Percentiles rank a stretch among this genome's conserved stretches.
phyloP scores from a whole-genome alignment of 2,888 invertebrate genomes.

The Pycnomerus fuliginosus region DNA sequence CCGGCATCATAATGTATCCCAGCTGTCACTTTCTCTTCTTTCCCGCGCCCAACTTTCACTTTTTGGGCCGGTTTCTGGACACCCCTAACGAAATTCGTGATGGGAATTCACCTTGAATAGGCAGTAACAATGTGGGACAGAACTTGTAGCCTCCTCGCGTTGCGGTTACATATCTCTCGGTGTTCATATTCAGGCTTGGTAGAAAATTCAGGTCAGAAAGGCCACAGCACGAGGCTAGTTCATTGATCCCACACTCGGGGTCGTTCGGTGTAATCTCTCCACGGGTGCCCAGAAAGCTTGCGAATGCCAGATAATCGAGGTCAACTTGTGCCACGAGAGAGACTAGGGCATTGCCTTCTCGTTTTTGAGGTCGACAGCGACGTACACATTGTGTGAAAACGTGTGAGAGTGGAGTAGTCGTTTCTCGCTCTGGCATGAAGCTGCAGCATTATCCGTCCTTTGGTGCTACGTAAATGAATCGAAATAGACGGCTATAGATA shows the following conservation, averaged over 20 bases:
- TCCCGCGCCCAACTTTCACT: constrained; percentile 25
- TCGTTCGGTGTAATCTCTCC: constrained; percentile 36
- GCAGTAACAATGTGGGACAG: constrained; percentile 32
- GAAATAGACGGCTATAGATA: constrained; percentile 1
- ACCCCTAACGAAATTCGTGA: constrained; percentile 19
- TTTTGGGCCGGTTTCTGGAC: constrained; percentile 4
- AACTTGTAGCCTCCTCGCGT: constrained; percentile 29
- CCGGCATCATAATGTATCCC: no score
- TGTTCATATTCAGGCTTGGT: constrained; percentile 5
- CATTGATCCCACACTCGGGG: constrained; percentile 42
- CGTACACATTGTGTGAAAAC: no score
- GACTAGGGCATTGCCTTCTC: constrained; percentile 50
- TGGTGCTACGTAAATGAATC: not conserved
- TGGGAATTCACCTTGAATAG: constrained; percentile 46
- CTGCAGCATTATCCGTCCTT: not conserved
- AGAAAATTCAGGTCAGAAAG: constrained; percentile 42
- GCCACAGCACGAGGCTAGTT: constrained; percentile 41
- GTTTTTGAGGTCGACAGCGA: constrained; percentile 52
- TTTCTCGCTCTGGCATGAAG: not conserved
- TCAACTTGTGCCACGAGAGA: constrained; percentile 41
- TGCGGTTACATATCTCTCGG: constrained; percentile 4
- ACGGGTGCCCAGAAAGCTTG: constrained; percentile 29
- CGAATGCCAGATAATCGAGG: constrained; percentile 46
- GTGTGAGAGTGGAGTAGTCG: no score
- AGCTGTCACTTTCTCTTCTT: constrained; percentile 22